Conservation (phyloP, 2,888 invertebrate genomes). For the Nasonovia ribisnigri region DNA sequence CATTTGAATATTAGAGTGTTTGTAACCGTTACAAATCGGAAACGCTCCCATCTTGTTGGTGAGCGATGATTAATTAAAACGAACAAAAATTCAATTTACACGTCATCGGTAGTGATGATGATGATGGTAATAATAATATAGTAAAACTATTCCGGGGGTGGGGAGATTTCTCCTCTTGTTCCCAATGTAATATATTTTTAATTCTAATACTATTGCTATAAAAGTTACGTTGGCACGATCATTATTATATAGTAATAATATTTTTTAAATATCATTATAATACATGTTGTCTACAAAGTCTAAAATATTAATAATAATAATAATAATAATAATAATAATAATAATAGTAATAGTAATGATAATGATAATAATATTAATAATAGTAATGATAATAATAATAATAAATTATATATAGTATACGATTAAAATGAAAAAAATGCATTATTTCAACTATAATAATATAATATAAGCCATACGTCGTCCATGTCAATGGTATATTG, state of each 20-base stretch:
- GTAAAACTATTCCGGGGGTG: background rate
- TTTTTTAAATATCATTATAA: background rate
- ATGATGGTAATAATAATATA: background rate
- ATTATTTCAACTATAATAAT: constrained; percentile 19
- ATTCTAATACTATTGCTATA: background rate
- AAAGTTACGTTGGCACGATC: constrained; percentile 57
- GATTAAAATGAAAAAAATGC: constrained; percentile 8
- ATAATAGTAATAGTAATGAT: background rate
- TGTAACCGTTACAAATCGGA: background rate
- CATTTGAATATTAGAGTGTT: background rate
- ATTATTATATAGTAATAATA: constrained; percentile 20
- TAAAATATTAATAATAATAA: constrained; percentile 10
- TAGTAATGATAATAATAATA: constrained; percentile 23
- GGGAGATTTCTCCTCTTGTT: background rate
- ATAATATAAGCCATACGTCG: constrained; percentile 34
- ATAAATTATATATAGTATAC: background rate
- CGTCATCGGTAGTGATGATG: background rate
- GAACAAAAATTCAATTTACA: background rate
- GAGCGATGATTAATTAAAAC: background rate
- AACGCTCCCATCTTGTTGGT: background rate
- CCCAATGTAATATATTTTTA: background rate
- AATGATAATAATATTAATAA: background rate
- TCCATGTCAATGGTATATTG: constrained; percentile 30
- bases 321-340: constrained; percentile 4
- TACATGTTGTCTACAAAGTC: constrained; percentile 25